Conservation (phyloP, 2,113 vertebrate genomes). For the Stercorarius parasiticus region DNA sequence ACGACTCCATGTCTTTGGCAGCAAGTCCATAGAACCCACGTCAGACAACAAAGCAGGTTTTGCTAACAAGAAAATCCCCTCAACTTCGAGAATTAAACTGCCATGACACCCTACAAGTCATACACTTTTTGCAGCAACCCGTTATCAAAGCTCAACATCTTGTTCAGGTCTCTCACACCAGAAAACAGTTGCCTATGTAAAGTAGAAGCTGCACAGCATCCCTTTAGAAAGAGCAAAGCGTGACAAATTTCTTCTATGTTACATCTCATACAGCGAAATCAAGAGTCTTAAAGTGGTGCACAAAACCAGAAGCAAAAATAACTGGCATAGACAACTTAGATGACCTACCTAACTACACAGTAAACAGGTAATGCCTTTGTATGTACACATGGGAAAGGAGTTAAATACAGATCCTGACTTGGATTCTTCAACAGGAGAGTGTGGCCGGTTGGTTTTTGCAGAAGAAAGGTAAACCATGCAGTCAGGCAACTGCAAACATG, state of each 20-base stretch:
- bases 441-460: neutral
- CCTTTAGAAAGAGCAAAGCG: neutral
- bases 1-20: neutral
- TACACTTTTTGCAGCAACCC: neutral
- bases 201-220: neutral
- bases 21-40: neutral
- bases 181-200: neutral
- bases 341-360: neutral
- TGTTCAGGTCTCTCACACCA: neutral
- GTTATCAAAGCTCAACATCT: neutral
- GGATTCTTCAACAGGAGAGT: neutral
- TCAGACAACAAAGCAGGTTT: neutral
- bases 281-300: neutral
- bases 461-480: neutral
- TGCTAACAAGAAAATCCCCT: neutral
- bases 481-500: accelerated
- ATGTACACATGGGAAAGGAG: neutral
- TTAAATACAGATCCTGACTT: neutral
- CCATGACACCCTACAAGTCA: neutral
- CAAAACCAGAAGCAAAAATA: neutral
- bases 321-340: neutral
- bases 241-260: neutral
- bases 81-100: neutral
- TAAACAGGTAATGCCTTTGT: neutral
- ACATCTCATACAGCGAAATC: neutral